Evolutionary conservation across 2,113 vertebrate genomes (phyloP), one percentile per base, ranked within the genome.

Genomic region (Glaucidium brasilianum): DNA sequence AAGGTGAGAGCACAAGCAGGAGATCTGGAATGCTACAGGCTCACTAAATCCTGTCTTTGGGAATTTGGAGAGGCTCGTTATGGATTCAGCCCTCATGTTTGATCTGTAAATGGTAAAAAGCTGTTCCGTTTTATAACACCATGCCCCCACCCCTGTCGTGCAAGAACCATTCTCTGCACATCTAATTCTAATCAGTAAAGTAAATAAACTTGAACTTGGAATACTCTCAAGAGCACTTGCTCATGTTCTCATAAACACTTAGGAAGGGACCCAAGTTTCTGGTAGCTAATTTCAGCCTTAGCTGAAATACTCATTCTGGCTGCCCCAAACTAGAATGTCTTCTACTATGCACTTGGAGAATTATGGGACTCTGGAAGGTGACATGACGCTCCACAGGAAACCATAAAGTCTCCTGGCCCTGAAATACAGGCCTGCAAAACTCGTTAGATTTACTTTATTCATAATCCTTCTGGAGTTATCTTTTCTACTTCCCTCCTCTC

Each of bases 121-220:
- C 92, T 95, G 77, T 58, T 95, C 66, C 82, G 73, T 62, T 92
- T 85, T 72, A 49, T 88, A 82, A 82, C 49, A 58, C 59, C 37
- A 26, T 10, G 27, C 21, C 68, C 17, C 67, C 74, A 71, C 77
- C 78, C 77, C 71, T 78, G 3, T 87, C 43, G 6, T 79, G 82
- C 11, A 49, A 84, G 79, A 76, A 8, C 59, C 68, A 10, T 17
- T 88, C 71, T 64, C 68, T 76, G 82, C 39, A 85, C 91, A 75
- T 90, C 66, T 68, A 56, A 79, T 91, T 88, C 86, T 89, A 85
- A 80, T 80, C 78, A 83, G 67, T 62, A 86, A 88, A 85, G 39
- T 95, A 94, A 94, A 97, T 90, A 96, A 96, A 95, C 64, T 96
- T 92, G 95, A 90, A 88, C 84, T 90, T 63, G 89, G 93, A 71